These are phyloP conservation scores for Papilio polytes DNA, from an alignment of 1,140 invertebrate species.

Conservation along the genomic window DNA sequence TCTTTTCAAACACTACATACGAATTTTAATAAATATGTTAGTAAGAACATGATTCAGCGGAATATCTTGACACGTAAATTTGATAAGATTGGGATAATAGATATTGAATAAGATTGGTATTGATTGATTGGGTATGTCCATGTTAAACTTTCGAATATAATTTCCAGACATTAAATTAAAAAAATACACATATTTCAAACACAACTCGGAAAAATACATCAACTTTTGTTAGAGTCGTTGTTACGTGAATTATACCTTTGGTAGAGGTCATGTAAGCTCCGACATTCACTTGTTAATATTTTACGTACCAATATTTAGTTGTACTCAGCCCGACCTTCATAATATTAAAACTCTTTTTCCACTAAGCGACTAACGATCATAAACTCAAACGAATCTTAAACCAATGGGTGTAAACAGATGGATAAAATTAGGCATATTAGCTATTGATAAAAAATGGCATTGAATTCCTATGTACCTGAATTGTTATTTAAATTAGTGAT, in stretches of 20 bases:
- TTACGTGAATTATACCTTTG: background rate
- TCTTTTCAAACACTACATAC: no score
- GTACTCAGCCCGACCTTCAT: constrained; percentile 15
- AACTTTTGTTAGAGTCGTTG: background rate
- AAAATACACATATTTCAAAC: no score
- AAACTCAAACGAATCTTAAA: no score
- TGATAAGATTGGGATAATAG: no score
- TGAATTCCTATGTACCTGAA: background rate
- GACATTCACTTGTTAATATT: constrained; percentile 20
- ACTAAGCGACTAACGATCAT: background rate
- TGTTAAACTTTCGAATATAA: no score
- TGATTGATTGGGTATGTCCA: background rate
- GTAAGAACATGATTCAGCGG: no score
- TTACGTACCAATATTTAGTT: constrained; percentile 2
- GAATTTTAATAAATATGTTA: no score
- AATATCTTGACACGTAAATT: no score
- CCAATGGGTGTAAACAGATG: no score
- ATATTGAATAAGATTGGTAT: background rate
- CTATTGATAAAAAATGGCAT: background rate
- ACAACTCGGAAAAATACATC: background rate
- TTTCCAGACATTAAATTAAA: no score
- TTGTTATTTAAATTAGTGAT: background rate
- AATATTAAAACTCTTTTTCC: background rate
- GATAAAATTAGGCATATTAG: background rate
- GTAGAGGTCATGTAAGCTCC: background rate